Evolutionary conservation across 1,140 invertebrate genomes (phyloP), one percentile per base, ranked within the genome.

Genomic region (Asbolus verrucosus): DNA sequence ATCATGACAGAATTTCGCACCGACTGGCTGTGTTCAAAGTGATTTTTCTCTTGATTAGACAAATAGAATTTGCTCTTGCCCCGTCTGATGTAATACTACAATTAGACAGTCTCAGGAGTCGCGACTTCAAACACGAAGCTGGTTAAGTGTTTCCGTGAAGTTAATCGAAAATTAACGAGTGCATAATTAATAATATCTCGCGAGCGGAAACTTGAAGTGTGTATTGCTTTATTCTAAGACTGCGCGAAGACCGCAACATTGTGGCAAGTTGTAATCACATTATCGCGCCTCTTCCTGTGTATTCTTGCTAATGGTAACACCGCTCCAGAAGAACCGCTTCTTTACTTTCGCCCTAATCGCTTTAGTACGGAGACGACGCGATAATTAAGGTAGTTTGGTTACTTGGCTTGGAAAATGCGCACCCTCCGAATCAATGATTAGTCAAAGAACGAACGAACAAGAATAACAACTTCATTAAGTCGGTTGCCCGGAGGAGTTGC

Each of bases 121-220:
- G 41, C 19, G 46, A 54, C 46, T 54, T 54, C 46, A 54, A 54
- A 54, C 46, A 27, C 33, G 11, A 36, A n/a, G n/a, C 41, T 16
- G 16, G 8, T 27, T 54, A 54, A 54, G 46, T 54, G 46, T 54
- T 54, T 14, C 46, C 24, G 5, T 27, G 9, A 54, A 54, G 46
- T 54, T 54, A 54, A 54, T 54, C 46, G 46, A 54, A 54, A 54
- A 54, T 54, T 54, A 54, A 54, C 46, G 46, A 54, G 46, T 54
- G 46, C 46, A 54, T 54, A 54, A 54, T 54, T 54, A 54, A 54
- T 54, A 54, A 54, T 54, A 54, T 54, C 46, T 54, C 21, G 46
- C 21, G 46, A 54, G 46, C 19, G 46, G 46, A 54, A 54, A 54
- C 46, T 54, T 54, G 18, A 54, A 54, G 46, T 54, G 46, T 54